Percentiles rank a stretch among this genome's conserved stretches.
phyloP scores from a whole-genome alignment of 2,888 invertebrate species.

The Priocnemis perturbator region DNA sequence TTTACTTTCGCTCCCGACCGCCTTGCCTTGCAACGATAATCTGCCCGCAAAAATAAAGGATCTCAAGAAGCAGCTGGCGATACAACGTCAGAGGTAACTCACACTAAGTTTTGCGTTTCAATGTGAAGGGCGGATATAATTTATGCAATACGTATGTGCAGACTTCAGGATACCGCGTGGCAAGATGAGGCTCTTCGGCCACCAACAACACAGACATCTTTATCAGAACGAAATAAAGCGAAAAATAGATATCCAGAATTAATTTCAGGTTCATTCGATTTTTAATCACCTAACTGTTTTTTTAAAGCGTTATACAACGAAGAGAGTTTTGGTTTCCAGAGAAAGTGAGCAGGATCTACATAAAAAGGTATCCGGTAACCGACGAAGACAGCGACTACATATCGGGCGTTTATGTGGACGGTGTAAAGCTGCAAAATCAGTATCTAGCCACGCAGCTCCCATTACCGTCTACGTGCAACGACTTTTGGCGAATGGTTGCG shows the following conservation, averaged over 20 bases:
- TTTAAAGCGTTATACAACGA: not conserved
- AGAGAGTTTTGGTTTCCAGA: slow-evolving; percentile 36
- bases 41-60: slow-evolving; percentile 60
- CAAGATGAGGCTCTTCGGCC: slow-evolving; percentile 73
- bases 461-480: slow-evolving; percentile 72
- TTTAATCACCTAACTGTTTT: not conserved
- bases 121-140: too few species aligned
- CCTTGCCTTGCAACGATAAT: slow-evolving; percentile 68
- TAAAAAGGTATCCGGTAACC: slow-evolving; percentile 67
- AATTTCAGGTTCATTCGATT: slow-evolving; percentile 63
- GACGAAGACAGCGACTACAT: slow-evolving; percentile 75
- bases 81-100: slow-evolving; percentile 65
- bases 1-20: slow-evolving; percentile 69
- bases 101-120: not conserved
- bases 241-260: slow-evolving; percentile 74
- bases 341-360: slow-evolving; percentile 63
- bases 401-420: slow-evolving; percentile 75
- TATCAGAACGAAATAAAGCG: slow-evolving; percentile 53
- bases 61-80: slow-evolving; percentile 58
- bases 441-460: slow-evolving; percentile 76
- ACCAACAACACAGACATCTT: slow-evolving; percentile 23
- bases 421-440: slow-evolving; percentile 68
- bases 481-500: slow-evolving; percentile 76
- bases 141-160: slow-evolving; percentile 16
- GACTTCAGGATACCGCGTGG: slow-evolving; percentile 72